Conservation (phyloP, 2,113 vertebrate genomes). For the Brachyhypopomus gauderio region DNA sequence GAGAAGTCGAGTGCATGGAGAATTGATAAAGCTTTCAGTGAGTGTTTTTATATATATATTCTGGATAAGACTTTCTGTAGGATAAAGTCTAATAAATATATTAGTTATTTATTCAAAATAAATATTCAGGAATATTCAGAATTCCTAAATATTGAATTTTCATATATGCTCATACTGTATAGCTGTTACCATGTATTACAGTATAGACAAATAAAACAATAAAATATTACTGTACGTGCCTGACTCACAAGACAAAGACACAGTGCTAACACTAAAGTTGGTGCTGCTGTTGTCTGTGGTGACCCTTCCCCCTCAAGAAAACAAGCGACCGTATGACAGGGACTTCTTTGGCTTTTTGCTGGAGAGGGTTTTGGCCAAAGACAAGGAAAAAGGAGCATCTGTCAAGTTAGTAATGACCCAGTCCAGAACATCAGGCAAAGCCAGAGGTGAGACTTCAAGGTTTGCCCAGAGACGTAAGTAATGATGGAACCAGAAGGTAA, state of each 20-base stretch:
- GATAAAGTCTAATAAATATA: too few species aligned
- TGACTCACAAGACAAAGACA: too few species aligned
- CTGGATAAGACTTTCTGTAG: too few species aligned
- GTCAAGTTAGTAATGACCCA: slow-evolving; percentile 40
- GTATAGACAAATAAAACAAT: too few species aligned
- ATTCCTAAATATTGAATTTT: too few species aligned
- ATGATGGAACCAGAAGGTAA: background rate
- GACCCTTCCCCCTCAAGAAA: slow-evolving; percentile 12
- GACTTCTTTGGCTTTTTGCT: slow-evolving; percentile 52
- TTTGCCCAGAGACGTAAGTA: background rate
- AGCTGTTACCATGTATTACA: too few species aligned
- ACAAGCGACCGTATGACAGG: slow-evolving; percentile 48
- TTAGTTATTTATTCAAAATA: too few species aligned
- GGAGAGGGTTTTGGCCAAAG: slow-evolving; percentile 46
- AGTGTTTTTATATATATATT: slow-evolving; percentile 55
- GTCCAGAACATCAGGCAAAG: slow-evolving; percentile 29
- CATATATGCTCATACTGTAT: too few species aligned
- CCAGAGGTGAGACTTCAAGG: slow-evolving; percentile 26
- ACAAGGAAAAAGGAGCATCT: slow-evolving; percentile 45
- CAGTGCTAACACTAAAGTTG: background rate
- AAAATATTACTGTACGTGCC: too few species aligned
- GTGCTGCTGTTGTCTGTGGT: slow-evolving; percentile 43
- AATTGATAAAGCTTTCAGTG: slow-evolving; percentile 90
- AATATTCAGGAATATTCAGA: too few species aligned
- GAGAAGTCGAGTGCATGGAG: slow-evolving; percentile 84